These are phyloP conservation scores for Drosophila kanekoi DNA, from an alignment of 2,888 invertebrate species.

Conservation along the genomic window DNA sequence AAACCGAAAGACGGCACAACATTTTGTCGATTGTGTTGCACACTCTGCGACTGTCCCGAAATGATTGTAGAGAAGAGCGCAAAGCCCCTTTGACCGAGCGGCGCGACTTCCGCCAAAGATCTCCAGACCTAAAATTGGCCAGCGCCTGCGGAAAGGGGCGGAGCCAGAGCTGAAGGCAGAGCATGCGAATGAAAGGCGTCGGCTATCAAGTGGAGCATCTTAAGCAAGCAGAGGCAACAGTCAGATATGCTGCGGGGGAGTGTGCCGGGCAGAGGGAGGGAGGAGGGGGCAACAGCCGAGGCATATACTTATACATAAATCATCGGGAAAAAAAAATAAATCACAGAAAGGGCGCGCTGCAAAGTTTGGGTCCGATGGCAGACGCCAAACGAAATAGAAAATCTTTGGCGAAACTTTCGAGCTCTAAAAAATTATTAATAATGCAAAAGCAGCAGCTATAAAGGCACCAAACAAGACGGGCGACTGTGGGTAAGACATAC, in stretches of 20 bases:
- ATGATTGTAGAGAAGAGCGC: constrained; percentile 40
- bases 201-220: constrained; percentile 62
- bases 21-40: constrained; percentile 50
- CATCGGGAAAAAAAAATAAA: constrained; percentile 73
- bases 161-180: neutral
- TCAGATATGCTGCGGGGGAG: neutral
- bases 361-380: constrained; percentile 18
- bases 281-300: neutral
- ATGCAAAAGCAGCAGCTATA: constrained; percentile 60
- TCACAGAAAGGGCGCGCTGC: constrained; percentile 50
- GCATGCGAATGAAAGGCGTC: constrained; percentile 18
- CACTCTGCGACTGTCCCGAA: constrained; percentile 33
- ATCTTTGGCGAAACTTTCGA: constrained; percentile 70
- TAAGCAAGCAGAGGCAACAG: constrained; percentile 27
- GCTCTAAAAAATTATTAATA: constrained; percentile 76
- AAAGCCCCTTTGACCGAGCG: constrained; percentile 7
- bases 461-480: neutral
- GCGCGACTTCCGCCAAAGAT: neutral
- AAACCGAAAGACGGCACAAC: constrained; percentile 19
- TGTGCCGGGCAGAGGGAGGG: no score
- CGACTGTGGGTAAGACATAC: neutral
- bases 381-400: constrained; percentile 58
- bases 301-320: constrained; percentile 57
- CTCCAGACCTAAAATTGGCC: constrained; percentile 1
- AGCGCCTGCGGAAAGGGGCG: neutral